Conservation (phyloP, 1,140 invertebrate genomes). For the Hyles vespertilio region DNA sequence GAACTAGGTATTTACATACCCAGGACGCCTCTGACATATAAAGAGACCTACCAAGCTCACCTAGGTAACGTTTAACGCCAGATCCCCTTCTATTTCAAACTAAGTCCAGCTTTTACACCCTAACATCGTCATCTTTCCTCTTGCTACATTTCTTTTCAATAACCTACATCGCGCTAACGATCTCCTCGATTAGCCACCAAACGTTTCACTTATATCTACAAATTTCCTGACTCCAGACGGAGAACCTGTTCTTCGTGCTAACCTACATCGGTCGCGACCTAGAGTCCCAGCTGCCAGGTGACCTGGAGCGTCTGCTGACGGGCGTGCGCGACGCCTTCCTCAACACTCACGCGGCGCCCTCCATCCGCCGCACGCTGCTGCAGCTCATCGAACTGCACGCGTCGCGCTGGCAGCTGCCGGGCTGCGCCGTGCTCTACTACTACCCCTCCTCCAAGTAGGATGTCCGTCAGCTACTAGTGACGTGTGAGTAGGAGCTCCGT, state of each 20-base stretch:
- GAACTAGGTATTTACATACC: too few species aligned
- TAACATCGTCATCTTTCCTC: too few species aligned
- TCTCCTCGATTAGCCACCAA: not conserved
- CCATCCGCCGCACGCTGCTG: slow-evolving; percentile 86
- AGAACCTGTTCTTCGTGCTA: slow-evolving; percentile 90
- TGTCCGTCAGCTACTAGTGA: too few species aligned
- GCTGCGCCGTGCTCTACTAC: slow-evolving; percentile 92
- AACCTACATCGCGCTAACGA: too few species aligned
- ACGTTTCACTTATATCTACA: not conserved
- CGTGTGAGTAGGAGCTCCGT: too few species aligned
- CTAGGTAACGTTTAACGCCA: too few species aligned
- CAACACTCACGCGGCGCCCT: slow-evolving; percentile 79
- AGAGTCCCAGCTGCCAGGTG: slow-evolving; percentile 85
- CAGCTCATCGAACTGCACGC: slow-evolving; percentile 93
- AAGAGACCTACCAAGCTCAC: too few species aligned
- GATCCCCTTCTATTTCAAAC: too few species aligned
- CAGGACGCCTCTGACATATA: too few species aligned
- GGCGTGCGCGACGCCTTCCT: slow-evolving; percentile 91
- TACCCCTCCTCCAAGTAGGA: slow-evolving; percentile 82
- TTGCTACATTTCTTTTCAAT: too few species aligned
- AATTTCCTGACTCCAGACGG: slow-evolving; percentile 79
- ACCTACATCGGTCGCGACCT: slow-evolving; percentile 91
- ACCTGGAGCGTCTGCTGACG: slow-evolving; percentile 85
- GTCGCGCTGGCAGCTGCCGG: slow-evolving; percentile 91
- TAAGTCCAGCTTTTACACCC: too few species aligned